Conservation (phyloP, 53 echinoderm and acorn worm species). For the Holothuria leucospilota region DNA sequence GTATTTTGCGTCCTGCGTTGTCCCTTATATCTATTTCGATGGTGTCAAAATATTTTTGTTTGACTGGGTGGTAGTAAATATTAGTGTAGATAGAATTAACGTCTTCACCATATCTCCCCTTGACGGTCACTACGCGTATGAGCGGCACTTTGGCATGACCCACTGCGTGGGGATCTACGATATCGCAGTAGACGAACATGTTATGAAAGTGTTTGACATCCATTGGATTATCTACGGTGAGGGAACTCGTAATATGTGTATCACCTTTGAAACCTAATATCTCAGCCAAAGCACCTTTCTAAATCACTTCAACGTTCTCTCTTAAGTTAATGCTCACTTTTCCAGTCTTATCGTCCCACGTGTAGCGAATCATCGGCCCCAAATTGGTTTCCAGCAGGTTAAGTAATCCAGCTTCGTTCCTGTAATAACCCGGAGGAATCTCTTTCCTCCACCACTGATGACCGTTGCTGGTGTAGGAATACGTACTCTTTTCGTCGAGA, state of each 20-base stretch:
- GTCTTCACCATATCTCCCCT: conserved; percentile 54
- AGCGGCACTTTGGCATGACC: conserved; percentile 63
- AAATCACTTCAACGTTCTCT: not conserved
- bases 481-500: not conserved
- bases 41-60: too few relatives aligned
- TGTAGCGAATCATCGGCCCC: not conserved
- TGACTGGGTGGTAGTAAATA: too few relatives aligned
- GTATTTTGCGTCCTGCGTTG: conserved; percentile 57
- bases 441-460: conserved; percentile 8
- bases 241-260: not conserved
- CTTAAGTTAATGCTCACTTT: not conserved
- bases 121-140: too few relatives aligned
- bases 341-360: not conserved
- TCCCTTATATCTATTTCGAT: too few relatives aligned
- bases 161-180: conserved; percentile 54
- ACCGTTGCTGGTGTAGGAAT: conserved; percentile 6
- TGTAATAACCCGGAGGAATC: too few relatives aligned
- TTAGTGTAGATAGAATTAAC: conserved; percentile 18
- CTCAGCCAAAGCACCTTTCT: not conserved
- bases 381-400: conserved; percentile 8
- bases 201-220: conserved; percentile 23
- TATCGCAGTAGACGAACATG: conserved; percentile 53
- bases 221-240: too few relatives aligned
- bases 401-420: too few relatives aligned
- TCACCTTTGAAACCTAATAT: conserved; percentile 42